Percentiles rank a stretch among this genome's conserved stretches.
Conservation (phyloP, 2,797 vertebrate species). For the Anisognathus igniventris region DNA sequence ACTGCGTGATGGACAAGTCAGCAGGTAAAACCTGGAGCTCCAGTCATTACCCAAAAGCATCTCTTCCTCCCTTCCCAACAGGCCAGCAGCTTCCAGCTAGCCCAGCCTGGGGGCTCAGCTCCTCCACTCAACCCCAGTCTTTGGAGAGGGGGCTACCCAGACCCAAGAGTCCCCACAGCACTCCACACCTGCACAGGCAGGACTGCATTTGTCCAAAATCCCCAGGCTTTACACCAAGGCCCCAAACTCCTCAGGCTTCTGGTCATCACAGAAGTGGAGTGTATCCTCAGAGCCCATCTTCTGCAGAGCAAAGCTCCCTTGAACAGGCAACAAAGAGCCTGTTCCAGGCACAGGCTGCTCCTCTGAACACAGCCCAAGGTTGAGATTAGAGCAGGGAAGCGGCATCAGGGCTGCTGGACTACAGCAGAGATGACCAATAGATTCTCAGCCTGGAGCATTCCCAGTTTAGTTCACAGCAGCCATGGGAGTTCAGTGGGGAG, state of each 20-base stretch:
- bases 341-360: rapidly evolving
- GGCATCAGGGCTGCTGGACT: rapidly evolving
- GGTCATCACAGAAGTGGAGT: neutral
- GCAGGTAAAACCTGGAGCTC: slow-evolving; percentile 79
- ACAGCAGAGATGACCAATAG: neutral
- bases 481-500: rapidly evolving
- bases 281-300: neutral
- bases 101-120: neutral
- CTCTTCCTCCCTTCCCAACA: neutral
- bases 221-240: neutral
- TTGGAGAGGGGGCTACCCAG: neutral
- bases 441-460: neutral
- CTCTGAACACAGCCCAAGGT: neutral
- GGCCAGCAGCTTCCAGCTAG: neutral
- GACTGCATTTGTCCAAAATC: neutral
- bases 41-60: neutral
- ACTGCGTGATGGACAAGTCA: slow-evolving; percentile 90
- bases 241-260: neutral
- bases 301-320: neutral
- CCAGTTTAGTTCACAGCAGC: rapidly evolving
- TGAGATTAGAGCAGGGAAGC: neutral
- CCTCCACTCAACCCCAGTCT: neutral
- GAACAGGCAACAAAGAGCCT: neutral
- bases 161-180: neutral
- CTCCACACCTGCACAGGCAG: neutral